Conservation (phyloP, 2,888 invertebrate genomes). For the Agriopis marginaria region DNA sequence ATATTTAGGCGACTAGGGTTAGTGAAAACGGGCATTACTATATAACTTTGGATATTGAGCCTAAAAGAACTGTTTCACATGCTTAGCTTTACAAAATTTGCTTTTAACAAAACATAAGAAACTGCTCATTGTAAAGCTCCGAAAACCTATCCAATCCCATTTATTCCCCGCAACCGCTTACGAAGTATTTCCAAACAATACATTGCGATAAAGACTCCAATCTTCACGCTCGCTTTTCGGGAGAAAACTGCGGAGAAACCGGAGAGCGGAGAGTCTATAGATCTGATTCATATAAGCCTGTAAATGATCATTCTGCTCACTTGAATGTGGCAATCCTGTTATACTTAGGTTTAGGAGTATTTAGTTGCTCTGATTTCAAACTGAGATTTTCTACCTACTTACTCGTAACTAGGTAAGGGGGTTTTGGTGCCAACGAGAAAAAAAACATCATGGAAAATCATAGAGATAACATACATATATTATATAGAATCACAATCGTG, state of each 20-base stretch:
- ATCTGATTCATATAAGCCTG: conserved; percentile 27
- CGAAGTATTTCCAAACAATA: conserved; percentile 28
- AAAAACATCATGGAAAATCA: too few relatives aligned
- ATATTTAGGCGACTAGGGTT: too few relatives aligned
- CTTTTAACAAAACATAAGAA: conserved; percentile 10
- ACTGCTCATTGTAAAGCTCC: conserved; percentile 18
- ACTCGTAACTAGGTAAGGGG: too few relatives aligned
- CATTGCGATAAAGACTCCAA: conserved; percentile 25
- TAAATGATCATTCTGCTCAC: conserved; percentile 22
- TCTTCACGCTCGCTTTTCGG: conserved; percentile 20
- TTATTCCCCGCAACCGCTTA: conserved; percentile 26
- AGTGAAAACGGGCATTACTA: too few relatives aligned
- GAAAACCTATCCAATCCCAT: conserved; percentile 29
- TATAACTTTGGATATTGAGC: too few relatives aligned
- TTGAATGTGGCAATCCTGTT: conserved; percentile 21
- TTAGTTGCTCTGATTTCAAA: conserved; percentile 15
- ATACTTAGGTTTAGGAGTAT: conserved; percentile 12
- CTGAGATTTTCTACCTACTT: not conserved
- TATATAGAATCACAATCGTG: too few relatives aligned
- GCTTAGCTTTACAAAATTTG: not conserved
- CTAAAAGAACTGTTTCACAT: too few relatives aligned
- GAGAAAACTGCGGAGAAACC: conserved; percentile 7
- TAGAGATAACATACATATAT: too few relatives aligned
- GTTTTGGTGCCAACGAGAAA: too few relatives aligned
- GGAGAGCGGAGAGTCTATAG: conserved; percentile 1